Percentiles rank a stretch among this genome's conserved stretches.
phyloP scores from a whole-genome alignment of 2,113 vertebrate genomes.

The Miniopterus natalensis region DNA sequence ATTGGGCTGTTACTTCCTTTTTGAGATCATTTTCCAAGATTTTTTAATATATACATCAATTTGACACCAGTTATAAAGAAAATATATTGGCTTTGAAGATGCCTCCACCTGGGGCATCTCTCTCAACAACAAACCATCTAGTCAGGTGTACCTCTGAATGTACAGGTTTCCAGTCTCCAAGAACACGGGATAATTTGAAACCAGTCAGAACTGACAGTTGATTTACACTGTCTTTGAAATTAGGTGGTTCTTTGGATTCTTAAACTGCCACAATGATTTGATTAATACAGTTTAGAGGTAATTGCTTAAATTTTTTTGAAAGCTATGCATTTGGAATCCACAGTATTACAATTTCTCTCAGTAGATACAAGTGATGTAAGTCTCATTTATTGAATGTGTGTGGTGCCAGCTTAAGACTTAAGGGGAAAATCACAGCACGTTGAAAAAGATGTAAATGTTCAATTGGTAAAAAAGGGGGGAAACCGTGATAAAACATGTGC shows the following conservation, averaged over 20 bases:
- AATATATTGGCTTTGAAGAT: slow-evolving; percentile 74
- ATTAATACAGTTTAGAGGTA: slow-evolving; percentile 59
- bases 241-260: slow-evolving; percentile 60
- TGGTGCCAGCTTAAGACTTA: slow-evolving; percentile 84
- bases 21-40: slow-evolving; percentile 80
- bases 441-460: slow-evolving; percentile 87
- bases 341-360: slow-evolving; percentile 71
- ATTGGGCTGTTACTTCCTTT: slow-evolving; percentile 81
- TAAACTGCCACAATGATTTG: slow-evolving; percentile 53
- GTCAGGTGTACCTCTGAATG: slow-evolving; percentile 64
- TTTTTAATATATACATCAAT: slow-evolving; percentile 82
- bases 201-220: slow-evolving; percentile 64
- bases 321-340: slow-evolving; percentile 66
- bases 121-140: slow-evolving; percentile 74
- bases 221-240: slow-evolving; percentile 71
- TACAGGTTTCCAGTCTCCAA: slow-evolving; percentile 54
- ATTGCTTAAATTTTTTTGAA: slow-evolving; percentile 66
- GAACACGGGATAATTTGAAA: slow-evolving; percentile 69
- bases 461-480: slow-evolving; percentile 80
- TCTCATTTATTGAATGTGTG: slow-evolving; percentile 80
- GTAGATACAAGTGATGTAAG: slow-evolving; percentile 72
- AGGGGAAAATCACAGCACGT: slow-evolving; percentile 83
- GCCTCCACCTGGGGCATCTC: slow-evolving; percentile 79
- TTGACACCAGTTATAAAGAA: slow-evolving; percentile 80
- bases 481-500: slow-evolving; percentile 87